Base-by-base conservation (phyloP, 2,888 invertebrate genomes). In the Ischnus inquisitorius region DNA sequence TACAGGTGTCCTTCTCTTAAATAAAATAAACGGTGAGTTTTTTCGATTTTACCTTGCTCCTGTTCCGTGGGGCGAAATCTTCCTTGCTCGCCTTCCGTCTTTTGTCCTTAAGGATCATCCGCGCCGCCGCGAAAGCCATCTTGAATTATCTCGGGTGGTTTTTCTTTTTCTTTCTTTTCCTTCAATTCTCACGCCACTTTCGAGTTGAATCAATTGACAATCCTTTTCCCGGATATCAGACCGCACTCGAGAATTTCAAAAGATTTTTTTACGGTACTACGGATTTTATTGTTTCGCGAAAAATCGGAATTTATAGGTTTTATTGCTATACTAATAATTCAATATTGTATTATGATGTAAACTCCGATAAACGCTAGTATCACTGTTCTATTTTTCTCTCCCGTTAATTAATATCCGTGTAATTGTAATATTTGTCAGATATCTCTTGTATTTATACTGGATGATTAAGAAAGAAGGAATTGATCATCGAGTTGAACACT, bases 11-110 rank as follows among this genome's bases (percentile, higher is more conserved):
- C 28, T 68, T 57, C 28, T n/a, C 46, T 65, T 64, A 64, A 16
- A 43, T 41, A 41, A 43, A 64, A 16, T 22, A 22, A 65, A 68
- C 68, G 39, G 22, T 16, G 41, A 64, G 28, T 34, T 62, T 60
- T 71, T n/a, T n/a, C n/a, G n/a, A n/a, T n/a, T n/a, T 60, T 97
- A 97, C 97, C 97, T 97, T 97, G 96, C 97, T 97, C 92, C 96
- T 95, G 91, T 96, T 97, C 92, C 97, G 95, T 67, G 92, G 96
- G 94, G 96, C 94, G 94, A 96, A 97, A 93, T 97, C 97, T 92
- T 97, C 97, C 92, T 97, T 97, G 75, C 97, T 97, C 69, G 97
- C 95, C 95, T 97, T 97, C 92, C 97, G 95, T 89, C 97, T 94
- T 92, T 97, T 97, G 94, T 97, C 97, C 94, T 97, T 97, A 88